A percentile compares a stretch with the other conserved stretches of the same genome.
phyloP scores from a whole-genome alignment of 2,113 vertebrate species.

The Catharus minimus region DNA sequence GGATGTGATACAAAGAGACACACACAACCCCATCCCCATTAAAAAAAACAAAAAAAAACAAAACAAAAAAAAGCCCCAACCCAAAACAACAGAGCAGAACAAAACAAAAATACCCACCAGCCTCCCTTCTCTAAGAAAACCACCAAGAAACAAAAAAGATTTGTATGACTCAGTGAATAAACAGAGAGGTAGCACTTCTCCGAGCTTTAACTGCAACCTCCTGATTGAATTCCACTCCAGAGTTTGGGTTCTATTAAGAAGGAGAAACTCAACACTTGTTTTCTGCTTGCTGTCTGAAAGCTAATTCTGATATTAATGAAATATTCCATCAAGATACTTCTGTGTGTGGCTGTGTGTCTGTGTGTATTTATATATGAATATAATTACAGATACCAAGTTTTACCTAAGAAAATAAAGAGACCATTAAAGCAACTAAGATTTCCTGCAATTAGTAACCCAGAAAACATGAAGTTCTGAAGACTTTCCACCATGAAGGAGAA shows the following conservation, averaged over 20 bases:
- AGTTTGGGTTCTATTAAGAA: neutral
- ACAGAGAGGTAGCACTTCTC: neutral
- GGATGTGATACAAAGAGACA: neutral
- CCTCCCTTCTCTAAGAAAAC: fast-evolving
- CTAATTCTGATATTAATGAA: neutral
- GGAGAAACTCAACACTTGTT: neutral
- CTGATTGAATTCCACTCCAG: neutral
- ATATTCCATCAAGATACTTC: neutral
- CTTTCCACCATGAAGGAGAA: neutral
- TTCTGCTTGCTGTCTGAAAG: neutral
- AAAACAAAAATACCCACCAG: neutral
- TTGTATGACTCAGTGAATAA: neutral
- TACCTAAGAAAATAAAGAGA: neutral
- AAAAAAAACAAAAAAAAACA: too few species aligned
- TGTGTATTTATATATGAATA: neutral
- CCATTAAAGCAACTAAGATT: neutral
- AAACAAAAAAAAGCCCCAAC: too few species aligned
- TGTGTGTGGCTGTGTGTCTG: neutral
- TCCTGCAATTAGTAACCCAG: neutral
- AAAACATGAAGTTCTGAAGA: neutral
- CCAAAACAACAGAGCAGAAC: neutral
- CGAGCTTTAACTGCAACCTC: neutral
- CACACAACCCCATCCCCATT: fast-evolving
- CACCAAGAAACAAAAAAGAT: neutral
- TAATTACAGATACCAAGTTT: neutral